These are phyloP conservation scores for Synergus umbraculus DNA, from an alignment of 2,888 invertebrate genomes.

Conservation along the genomic window DNA sequence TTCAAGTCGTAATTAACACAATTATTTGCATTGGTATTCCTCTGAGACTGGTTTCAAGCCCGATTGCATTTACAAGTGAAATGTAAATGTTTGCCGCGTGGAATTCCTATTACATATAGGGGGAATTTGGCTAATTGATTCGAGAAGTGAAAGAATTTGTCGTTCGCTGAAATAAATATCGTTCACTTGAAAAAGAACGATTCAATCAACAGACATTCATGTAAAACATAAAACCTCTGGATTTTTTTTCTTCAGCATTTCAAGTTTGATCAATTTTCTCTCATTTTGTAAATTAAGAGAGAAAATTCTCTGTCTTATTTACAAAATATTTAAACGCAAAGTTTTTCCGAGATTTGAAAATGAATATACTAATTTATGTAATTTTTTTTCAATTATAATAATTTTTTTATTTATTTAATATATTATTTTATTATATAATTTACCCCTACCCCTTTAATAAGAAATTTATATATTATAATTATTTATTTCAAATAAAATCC, in stretches of 20 bases:
- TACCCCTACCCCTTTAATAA: too few species aligned
- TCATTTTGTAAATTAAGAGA: too few species aligned
- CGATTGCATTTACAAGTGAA: constrained; percentile 29
- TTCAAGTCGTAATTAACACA: neutral
- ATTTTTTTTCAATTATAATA: too few species aligned
- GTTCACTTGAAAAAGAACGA: neutral
- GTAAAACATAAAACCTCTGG: neutral
- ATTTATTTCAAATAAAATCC: too few species aligned
- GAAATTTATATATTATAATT: too few species aligned
- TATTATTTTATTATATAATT: too few species aligned
- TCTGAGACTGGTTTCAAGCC: constrained; percentile 30
- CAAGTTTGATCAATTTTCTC: neutral
- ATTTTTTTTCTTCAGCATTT: neutral
- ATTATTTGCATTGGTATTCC: constrained; percentile 8
- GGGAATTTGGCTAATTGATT: neutral
- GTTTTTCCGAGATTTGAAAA: too few species aligned
- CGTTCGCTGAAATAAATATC: too few species aligned
- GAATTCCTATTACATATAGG: constrained; percentile 2
- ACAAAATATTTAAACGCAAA: neutral
- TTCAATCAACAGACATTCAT: too few species aligned
- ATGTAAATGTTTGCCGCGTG: constrained; percentile 24
- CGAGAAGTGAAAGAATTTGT: neutral
- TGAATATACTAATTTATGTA: too few species aligned
- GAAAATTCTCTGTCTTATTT: neutral
- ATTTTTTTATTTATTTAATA: too few species aligned